Base-by-base conservation (phyloP, 1,140 invertebrate genomes). In the Panagrolaimus sp. region DNA sequence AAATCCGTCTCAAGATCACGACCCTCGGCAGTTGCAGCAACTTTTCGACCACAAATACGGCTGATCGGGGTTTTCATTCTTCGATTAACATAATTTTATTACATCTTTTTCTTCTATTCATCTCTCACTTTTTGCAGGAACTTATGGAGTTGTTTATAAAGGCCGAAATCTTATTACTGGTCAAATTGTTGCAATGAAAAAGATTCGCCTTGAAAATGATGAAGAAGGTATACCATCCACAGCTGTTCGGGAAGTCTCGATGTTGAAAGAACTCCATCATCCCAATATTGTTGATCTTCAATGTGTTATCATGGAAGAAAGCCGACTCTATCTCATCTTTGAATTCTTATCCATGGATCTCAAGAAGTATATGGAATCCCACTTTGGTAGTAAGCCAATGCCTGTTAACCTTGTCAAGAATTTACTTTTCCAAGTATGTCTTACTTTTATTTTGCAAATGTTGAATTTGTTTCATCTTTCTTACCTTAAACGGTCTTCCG, bases 291-390 rank as follows among this genome's bases (percentile, higher is more conserved):
- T 96, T 7, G 89, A 89, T 66, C 85, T 97, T 62, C 88, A 92
- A 82, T 93, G 96, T 86, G 93, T 97, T 3, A 85, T 96, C 1
- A 92, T 95, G 90, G 70, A 82, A 90, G 77, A 72, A 43, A 77
- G 67, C 46, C 71, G 73, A 21, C 69, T 77, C n/a, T 97, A 95
- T 84, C 85, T 98, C 66, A 94, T 98, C 65, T 99, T 99, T 86
- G 96, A 99, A 84, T 98, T 92, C 85, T 85, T 98, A 0, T 90
- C 90, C 1, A 98, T 98, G 94, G 96, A 99, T 85, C 86, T 99
- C 70, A 98, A 97, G 82, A 94, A 94, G 84, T 98, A 95, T 79
- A 89, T 99, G 87, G 95, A 99, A 84, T 89, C 88, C 26, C 87
- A 96, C 69, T 89, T 89, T 12, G 84, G 77, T 28, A n/a, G 52